Conservation (phyloP, 2,888 invertebrate genomes). For the Cryptosula pallasiana region DNA sequence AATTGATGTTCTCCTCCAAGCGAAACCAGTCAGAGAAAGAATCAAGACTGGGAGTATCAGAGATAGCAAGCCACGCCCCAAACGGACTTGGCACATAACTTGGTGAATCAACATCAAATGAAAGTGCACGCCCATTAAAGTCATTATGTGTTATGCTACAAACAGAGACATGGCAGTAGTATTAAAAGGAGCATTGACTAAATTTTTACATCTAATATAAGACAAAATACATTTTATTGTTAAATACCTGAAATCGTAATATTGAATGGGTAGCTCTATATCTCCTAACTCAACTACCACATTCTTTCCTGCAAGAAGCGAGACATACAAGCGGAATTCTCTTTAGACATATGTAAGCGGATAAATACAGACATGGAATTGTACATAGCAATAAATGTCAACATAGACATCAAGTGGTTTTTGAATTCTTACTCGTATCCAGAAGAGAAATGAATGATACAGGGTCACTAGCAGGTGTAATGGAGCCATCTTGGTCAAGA, state of each 20-base stretch:
- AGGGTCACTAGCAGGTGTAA: conserved; percentile 32
- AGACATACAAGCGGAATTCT: too few relatives aligned
- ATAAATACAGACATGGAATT: too few relatives aligned
- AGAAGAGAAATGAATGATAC: conserved; percentile 31
- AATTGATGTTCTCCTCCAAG: conserved; percentile 28
- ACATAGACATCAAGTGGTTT: too few relatives aligned
- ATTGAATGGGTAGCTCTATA: conserved; percentile 28
- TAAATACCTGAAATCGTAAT: conserved; percentile 33
- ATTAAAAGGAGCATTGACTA: too few relatives aligned
- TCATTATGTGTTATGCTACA: not conserved
- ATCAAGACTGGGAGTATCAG: conserved; percentile 33
- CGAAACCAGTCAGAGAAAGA: conserved; percentile 38
- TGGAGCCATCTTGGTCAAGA: conserved; percentile 27
- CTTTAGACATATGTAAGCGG: too few relatives aligned
- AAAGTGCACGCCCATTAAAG: not conserved
- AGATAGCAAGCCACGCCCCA: conserved; percentile 30
- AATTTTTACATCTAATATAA: not conserved
- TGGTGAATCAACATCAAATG: not conserved
- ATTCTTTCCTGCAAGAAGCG: conserved; percentile 25
- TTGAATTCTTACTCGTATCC: conserved; percentile 26
- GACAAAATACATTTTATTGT: too few relatives aligned
- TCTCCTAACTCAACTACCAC: conserved; percentile 28
- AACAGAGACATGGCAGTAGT: not conserved
- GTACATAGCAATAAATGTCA: too few relatives aligned
- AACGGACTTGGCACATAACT: conserved; percentile 30